These are phyloP conservation scores for Eurystomus glaucurus DNA, from an alignment of 2,797 vertebrate species.

Conservation along the genomic window DNA sequence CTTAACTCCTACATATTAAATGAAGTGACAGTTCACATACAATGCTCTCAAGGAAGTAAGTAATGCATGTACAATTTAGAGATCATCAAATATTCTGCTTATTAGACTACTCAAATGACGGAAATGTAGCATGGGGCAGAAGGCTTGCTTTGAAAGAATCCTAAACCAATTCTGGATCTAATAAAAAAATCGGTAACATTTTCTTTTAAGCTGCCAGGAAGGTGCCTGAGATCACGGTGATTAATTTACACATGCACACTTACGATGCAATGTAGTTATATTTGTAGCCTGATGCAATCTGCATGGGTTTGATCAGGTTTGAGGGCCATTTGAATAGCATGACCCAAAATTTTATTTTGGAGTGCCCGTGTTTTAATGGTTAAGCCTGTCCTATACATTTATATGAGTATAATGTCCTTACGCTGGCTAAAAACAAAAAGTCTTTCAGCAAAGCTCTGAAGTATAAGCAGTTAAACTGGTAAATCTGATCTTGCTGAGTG, in stretches of 20 bases:
- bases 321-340: not conserved
- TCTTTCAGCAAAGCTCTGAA: not conserved
- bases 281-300: not conserved
- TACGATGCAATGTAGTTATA: not conserved
- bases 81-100: not conserved
- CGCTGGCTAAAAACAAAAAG: not conserved
- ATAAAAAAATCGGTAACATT: not conserved
- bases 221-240: not conserved
- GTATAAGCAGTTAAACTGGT: not conserved
- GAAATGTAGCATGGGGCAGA: not conserved
- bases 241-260: not conserved
- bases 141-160: not conserved
- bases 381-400: not conserved
- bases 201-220: not conserved
- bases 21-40: not conserved
- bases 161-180: not conserved
- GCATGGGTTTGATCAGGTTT: not conserved
- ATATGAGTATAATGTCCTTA: not conserved
- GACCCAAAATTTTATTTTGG: not conserved
- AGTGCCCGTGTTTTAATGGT: not conserved
- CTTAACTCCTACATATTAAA: not conserved
- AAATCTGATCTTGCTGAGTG: not conserved
- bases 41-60: rapidly evolving
- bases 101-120: not conserved
- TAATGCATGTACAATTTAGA: not conserved